Conservation (phyloP, 2,888 invertebrate species). For the Tinea pellionella region DNA sequence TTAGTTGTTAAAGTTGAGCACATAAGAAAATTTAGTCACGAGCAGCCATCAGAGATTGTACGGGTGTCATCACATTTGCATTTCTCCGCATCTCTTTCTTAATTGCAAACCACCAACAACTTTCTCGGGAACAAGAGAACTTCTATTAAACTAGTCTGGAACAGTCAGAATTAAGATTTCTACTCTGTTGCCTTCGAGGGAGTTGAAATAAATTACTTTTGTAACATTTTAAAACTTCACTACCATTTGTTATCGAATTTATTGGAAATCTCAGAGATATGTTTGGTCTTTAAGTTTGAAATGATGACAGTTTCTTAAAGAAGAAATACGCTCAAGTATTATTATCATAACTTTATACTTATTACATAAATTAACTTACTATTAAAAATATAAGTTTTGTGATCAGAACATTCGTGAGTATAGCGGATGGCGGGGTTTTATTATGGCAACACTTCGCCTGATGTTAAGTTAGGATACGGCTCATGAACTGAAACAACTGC, state of each 20-base stretch:
- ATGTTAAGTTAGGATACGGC: too few relatives aligned
- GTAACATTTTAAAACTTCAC: slow-evolving; percentile 1
- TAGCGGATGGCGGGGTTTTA: too few relatives aligned
- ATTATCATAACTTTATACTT: too few relatives aligned
- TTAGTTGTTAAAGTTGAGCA: neutral
- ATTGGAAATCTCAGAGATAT: neutral
- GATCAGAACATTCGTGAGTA: too few relatives aligned
- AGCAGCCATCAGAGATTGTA: neutral
- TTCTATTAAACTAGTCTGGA: slow-evolving; percentile 21
- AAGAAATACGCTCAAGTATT: neutral
- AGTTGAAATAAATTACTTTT: slow-evolving; percentile 9
- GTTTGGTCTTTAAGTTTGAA: neutral
- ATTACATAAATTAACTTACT: too few relatives aligned
- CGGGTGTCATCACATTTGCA: slow-evolving; percentile 26
- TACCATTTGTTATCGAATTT: neutral
- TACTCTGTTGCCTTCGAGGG: neutral
- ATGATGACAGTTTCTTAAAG: neutral
- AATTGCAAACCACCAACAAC: slow-evolving; percentile 32
- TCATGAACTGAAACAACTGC: too few relatives aligned
- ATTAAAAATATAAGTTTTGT: too few relatives aligned
- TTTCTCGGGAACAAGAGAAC: slow-evolving; percentile 25
- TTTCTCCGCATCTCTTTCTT: slow-evolving; percentile 30
- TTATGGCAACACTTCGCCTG: too few relatives aligned
- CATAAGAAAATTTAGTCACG: neutral
- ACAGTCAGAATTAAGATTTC: slow-evolving; percentile 7